A percentile compares a stretch with the other conserved stretches of the same genome.
Evolutionary conservation across 2,888 invertebrate genomes (phyloP).

Genomic region (Aphrophora alni): DNA sequence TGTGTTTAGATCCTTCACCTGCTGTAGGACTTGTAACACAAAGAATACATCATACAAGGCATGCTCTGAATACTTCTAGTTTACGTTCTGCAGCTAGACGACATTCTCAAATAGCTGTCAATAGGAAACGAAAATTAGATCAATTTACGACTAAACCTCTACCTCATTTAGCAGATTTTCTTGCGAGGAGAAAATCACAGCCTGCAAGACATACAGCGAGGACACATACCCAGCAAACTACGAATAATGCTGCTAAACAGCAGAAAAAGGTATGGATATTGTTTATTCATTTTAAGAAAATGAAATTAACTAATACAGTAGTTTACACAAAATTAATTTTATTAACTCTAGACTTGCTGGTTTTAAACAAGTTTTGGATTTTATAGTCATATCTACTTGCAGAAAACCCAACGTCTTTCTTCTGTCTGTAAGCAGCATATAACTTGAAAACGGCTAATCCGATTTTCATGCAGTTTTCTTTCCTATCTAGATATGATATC

Average conservation of each 20-base stretch:
- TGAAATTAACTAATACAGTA: no score
- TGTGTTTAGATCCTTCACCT: slow-evolving; percentile 90
- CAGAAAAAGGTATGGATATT: slow-evolving; percentile 33
- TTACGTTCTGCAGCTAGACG: slow-evolving; percentile 31
- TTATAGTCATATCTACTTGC: no score
- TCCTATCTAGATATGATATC: no score
- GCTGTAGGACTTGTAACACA: slow-evolving; percentile 79
- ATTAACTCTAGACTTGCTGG: no score
- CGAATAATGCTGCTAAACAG: slow-evolving; percentile 33
- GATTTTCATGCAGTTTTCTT: no score
- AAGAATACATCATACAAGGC: slow-evolving; percentile 74
- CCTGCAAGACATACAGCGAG: slow-evolving; percentile 54
- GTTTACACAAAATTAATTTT: no score
- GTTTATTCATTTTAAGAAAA: no score
- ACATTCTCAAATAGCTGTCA: slow-evolving; percentile 26
- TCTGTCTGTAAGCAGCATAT: no score
- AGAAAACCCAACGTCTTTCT: no score
- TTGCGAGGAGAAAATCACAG: slow-evolving; percentile 59
- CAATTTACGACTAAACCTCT: slow-evolving; percentile 33
- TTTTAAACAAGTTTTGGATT: no score
- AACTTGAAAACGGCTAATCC: no score
- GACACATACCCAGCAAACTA: slow-evolving; percentile 26
- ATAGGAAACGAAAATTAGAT: slow-evolving; percentile 35
- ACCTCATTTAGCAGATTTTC: slow-evolving; percentile 37
- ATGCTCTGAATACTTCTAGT: slow-evolving; percentile 75